phyloP scores from a whole-genome alignment of 2,113 vertebrate genomes.

The Scopus umbretta region DNA sequence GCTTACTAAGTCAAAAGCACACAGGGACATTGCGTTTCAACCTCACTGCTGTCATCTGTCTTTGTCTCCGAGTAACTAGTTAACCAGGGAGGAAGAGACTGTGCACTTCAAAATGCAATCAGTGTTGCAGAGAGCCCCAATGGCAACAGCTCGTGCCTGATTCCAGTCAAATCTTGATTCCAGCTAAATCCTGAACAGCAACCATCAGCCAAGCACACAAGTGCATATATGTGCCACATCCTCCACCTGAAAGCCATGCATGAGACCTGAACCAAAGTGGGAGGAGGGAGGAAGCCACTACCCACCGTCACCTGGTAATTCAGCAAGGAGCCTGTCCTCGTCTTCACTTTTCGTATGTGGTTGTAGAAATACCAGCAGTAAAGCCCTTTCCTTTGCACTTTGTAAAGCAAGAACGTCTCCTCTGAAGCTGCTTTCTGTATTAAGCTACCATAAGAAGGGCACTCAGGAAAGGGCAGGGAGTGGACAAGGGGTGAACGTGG shows the following conservation, averaged over 20 bases:
- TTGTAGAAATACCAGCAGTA: not conserved
- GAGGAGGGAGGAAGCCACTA: not conserved
- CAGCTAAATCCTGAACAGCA: not conserved
- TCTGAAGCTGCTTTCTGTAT: not conserved
- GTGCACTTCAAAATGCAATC: not conserved
- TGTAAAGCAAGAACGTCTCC: not conserved
- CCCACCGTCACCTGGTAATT: not conserved
- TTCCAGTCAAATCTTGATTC: not conserved
- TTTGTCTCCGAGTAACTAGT: not conserved
- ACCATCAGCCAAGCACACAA: not conserved
- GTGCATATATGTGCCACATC: not conserved
- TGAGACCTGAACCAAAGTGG: not conserved
- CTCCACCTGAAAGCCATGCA: not conserved
- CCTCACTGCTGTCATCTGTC: not conserved
- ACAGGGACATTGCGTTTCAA: not conserved
- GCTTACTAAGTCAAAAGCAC: not conserved
- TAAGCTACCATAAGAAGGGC: not conserved
- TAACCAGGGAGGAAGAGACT: not conserved
- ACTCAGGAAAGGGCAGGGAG: not conserved
- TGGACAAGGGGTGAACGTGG: not conserved
- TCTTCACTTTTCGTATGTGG: not conserved
- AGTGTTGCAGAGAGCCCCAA: not conserved
- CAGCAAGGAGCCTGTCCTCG: not conserved
- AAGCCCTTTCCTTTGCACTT: not conserved
- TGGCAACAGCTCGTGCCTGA: not conserved